These are phyloP conservation scores for Phyllotis vaccarum DNA, from an alignment of 2,797 vertebrate genomes.

Conservation along the genomic window DNA sequence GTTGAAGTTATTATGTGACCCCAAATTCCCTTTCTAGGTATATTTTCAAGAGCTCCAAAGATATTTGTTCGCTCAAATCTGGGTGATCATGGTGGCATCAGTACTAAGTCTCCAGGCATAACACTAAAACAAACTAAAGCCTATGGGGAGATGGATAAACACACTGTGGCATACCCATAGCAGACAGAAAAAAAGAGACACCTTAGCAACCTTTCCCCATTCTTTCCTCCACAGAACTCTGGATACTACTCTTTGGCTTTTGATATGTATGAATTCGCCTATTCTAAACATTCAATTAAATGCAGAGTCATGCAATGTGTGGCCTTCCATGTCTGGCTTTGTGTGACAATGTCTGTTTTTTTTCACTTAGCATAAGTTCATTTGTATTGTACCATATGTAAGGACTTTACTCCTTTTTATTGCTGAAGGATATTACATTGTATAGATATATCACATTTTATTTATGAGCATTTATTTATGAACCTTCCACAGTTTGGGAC, in stretches of 20 bases:
- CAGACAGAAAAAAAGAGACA: not conserved
- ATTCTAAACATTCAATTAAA: not conserved
- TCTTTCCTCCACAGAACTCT: not conserved
- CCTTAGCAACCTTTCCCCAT: not conserved
- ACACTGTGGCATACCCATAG: not conserved
- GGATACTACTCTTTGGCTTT: not conserved
- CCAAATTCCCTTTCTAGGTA: not conserved
- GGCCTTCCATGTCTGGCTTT: not conserved
- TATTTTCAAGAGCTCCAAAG: not conserved
- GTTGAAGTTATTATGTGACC: not conserved
- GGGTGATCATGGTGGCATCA: not conserved
- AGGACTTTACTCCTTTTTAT: not conserved
- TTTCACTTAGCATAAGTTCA: not conserved
- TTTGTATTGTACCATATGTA: too few relatives aligned
- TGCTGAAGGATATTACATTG: not conserved
- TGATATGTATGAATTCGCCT: conserved; percentile 1
- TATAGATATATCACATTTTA: not conserved
- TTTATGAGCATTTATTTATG: not conserved
- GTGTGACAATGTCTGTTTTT: not conserved
- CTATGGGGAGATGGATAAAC: not conserved
- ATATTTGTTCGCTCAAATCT: not conserved
- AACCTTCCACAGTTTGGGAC: not conserved
- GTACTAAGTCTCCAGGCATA: not conserved
- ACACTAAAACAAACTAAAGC: not conserved
- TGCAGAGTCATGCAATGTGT: not conserved